These are phyloP conservation scores for Trypoxylon attenuatum DNA, from an alignment of 2,888 invertebrate species.

Conservation along the genomic window DNA sequence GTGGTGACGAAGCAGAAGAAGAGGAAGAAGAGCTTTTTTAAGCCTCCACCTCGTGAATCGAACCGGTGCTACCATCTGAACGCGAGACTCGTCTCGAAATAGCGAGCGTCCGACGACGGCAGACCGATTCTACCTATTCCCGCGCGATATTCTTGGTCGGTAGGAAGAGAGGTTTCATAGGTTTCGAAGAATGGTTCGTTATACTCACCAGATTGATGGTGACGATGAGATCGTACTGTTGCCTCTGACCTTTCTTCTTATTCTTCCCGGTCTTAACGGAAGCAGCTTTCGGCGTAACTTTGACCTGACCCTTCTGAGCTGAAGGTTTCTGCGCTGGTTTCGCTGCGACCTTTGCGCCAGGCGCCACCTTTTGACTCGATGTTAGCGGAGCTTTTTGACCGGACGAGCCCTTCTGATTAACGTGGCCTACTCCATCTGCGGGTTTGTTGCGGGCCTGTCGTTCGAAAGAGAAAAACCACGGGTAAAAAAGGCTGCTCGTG, in stretches of 20 bases:
- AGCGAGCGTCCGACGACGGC: not conserved
- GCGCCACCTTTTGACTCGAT: slow-evolving; percentile 79
- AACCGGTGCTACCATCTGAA: slow-evolving; percentile 44
- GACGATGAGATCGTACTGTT: slow-evolving; percentile 87
- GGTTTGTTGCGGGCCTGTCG: slow-evolving; percentile 88
- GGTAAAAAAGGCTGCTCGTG: slow-evolving; percentile 18
- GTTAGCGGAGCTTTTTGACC: slow-evolving; percentile 80
- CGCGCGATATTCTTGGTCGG: slow-evolving; percentile 11
- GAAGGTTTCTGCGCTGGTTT: slow-evolving; percentile 82
- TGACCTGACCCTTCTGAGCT: slow-evolving; percentile 85
- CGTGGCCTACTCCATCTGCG: slow-evolving; percentile 85
- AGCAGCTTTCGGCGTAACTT: slow-evolving; percentile 73
- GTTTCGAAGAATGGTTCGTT: not conserved
- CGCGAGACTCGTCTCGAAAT: not conserved
- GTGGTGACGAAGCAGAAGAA: not conserved
- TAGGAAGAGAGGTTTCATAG: not conserved
- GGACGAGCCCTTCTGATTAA: slow-evolving; percentile 82
- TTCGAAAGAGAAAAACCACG: slow-evolving; percentile 28
- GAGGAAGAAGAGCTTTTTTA: not conserved
- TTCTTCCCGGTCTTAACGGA: slow-evolving; percentile 81
- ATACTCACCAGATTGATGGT: slow-evolving; percentile 86
- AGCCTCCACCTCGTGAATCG: not conserved
- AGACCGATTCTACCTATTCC: slow-evolving; percentile 7
- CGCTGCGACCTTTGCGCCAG: slow-evolving; percentile 78
- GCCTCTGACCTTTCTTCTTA: slow-evolving; percentile 86